Evolutionary conservation across 2,888 invertebrate species (phyloP).

Genomic region (Dryobota labecula): DNA sequence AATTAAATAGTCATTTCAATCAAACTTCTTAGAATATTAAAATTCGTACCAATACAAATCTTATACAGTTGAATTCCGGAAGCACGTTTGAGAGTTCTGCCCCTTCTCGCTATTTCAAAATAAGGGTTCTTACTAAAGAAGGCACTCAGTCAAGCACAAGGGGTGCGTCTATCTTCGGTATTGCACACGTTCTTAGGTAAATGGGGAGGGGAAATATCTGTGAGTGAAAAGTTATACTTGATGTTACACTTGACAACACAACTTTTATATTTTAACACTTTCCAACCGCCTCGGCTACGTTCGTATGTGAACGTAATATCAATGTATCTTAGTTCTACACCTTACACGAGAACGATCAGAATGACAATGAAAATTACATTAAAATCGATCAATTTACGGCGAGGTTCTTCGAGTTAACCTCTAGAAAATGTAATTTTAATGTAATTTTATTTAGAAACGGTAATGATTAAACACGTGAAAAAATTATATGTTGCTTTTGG

Average conservation of each 20-base stretch:
- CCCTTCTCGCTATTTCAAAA: constrained; percentile 7
- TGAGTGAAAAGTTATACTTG: constrained; percentile 29
- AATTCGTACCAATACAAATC: too few relatives aligned
- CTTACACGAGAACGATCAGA: neutral
- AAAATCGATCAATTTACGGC: too few relatives aligned
- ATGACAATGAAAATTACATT: neutral
- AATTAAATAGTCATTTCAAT: too few relatives aligned
- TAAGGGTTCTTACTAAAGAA: constrained; percentile 36
- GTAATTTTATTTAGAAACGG: too few relatives aligned
- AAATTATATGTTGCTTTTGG: too few relatives aligned
- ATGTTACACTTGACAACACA: constrained; percentile 18
- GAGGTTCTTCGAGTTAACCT: too few relatives aligned
- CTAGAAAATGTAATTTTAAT: too few relatives aligned
- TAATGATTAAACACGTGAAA: too few relatives aligned
- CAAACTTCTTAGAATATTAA: neutral
- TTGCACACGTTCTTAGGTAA: constrained; percentile 13
- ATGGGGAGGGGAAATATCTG: constrained; percentile 12
- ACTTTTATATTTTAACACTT: constrained; percentile 11
- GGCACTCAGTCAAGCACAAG: constrained; percentile 42
- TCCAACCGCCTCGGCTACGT: neutral
- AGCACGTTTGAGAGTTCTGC: neutral
- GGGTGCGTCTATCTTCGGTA: constrained; percentile 38
- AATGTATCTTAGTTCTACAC: neutral
- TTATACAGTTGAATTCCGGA: too few relatives aligned
- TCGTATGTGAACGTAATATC: neutral